Evolutionary conservation across 2,888 invertebrate genomes (phyloP).

Genomic region (Perizoma affinitatum): DNA sequence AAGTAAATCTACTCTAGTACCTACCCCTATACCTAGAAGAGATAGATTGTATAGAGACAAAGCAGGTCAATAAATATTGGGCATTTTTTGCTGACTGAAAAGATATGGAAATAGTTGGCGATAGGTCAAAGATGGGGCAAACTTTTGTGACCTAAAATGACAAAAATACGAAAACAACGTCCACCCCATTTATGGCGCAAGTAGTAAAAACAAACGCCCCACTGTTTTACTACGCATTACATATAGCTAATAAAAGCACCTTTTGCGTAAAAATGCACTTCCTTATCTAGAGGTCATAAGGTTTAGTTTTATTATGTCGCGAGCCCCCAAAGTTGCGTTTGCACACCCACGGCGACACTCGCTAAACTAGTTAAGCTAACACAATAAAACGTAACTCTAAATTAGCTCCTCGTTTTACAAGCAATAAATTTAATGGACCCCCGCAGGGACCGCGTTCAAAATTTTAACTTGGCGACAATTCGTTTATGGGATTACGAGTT

Average conservation of each 20-base stretch:
- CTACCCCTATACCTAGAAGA: too few relatives aligned
- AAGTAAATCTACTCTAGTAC: too few relatives aligned
- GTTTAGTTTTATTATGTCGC: slow-evolving; percentile 26
- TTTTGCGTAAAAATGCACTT: slow-evolving; percentile 33
- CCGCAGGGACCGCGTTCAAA: slow-evolving; percentile 66
- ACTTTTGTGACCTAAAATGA: slow-evolving; percentile 18
- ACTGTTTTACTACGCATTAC: slow-evolving; percentile 59
- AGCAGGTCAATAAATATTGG: too few relatives aligned
- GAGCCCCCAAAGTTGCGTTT: slow-evolving; percentile 31
- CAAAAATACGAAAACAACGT: slow-evolving; percentile 29
- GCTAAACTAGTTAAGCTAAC: slow-evolving; percentile 76
- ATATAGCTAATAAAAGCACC: slow-evolving; percentile 57
- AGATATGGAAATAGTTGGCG: background rate
- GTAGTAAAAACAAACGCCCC: slow-evolving; percentile 57
- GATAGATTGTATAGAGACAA: too few relatives aligned
- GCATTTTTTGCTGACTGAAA: too few relatives aligned
- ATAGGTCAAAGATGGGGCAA: background rate
- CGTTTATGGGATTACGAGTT: slow-evolving; percentile 54
- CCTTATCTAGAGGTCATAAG: slow-evolving; percentile 36
- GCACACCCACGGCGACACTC: slow-evolving; percentile 68
- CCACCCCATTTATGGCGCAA: slow-evolving; percentile 39
- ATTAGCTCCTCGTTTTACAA: slow-evolving; percentile 83
- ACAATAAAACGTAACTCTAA: slow-evolving; percentile 81
- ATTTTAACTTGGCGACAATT: slow-evolving; percentile 75
- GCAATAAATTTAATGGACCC: slow-evolving; percentile 81